phyloP scores from a whole-genome alignment of 2,797 vertebrate genomes.

The Mormyrus hasselquistii region DNA sequence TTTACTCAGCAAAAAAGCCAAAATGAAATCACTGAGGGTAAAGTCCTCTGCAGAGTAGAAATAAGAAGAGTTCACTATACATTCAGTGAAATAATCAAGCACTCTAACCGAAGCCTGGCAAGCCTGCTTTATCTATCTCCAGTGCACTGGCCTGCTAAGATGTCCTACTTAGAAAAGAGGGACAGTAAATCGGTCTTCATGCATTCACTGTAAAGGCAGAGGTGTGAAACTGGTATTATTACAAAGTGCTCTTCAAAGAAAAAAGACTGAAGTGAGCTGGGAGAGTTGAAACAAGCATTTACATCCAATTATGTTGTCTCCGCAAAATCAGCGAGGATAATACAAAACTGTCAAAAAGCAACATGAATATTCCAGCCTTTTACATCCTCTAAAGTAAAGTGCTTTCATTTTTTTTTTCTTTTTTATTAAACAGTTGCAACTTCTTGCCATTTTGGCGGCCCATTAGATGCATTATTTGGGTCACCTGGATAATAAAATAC shows the following conservation, averaged over 20 bases:
- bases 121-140: background rate
- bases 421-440: background rate
- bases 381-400: background rate
- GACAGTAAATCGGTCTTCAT: slow-evolving; percentile 4
- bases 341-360: background rate
- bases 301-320: background rate
- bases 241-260: background rate
- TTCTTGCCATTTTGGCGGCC: background rate
- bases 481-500: background rate
- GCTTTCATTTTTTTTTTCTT: background rate
- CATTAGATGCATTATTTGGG: background rate
- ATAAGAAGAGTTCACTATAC: background rate
- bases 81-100: background rate
- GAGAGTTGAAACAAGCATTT: background rate
- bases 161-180: slow-evolving; percentile 12
- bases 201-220: background rate
- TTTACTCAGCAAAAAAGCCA: background rate
- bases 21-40: background rate
- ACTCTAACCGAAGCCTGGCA: background rate
- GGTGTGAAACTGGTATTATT: slow-evolving; percentile 1
- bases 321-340: background rate
- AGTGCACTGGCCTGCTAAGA: slow-evolving; percentile 1
- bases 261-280: background rate
- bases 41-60: background rate
- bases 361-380: background rate